Evolutionary conservation across 2,797 vertebrate genomes (phyloP).

Genomic region (Cuniculus paca): DNA sequence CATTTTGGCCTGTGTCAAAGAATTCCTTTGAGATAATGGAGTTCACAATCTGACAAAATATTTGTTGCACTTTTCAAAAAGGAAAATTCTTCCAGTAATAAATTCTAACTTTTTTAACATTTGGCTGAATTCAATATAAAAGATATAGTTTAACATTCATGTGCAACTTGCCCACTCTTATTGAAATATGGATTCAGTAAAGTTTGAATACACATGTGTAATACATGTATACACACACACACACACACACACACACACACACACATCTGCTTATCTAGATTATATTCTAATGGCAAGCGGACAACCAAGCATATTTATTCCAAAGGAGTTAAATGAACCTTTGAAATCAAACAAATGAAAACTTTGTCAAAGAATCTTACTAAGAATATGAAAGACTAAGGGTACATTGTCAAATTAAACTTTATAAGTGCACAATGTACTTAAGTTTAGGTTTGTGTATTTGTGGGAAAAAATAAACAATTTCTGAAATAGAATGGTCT

Average conservation of each 20-base stretch:
- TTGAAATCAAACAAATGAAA: background rate
- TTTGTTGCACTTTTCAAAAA: slow-evolving; percentile 45
- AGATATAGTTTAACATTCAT: background rate
- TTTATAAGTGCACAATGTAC: background rate
- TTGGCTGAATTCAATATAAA: background rate
- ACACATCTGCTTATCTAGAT: background rate
- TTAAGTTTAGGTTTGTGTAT: background rate
- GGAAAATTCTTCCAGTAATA: slow-evolving; percentile 14
- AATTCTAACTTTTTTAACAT: background rate
- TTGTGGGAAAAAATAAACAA: background rate
- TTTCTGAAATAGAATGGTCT: slow-evolving; percentile 66
- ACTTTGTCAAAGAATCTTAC: background rate
- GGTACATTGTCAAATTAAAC: background rate
- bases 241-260: fast-evolving
- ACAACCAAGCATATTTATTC: background rate
- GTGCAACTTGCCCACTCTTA: background rate
- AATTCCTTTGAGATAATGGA: background rate
- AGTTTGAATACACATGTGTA: background rate
- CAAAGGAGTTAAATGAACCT: background rate
- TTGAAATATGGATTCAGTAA: background rate
- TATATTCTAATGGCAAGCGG: background rate
- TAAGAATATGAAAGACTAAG: background rate
- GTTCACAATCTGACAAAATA: background rate
- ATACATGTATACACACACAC: fast-evolving
- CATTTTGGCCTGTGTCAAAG: background rate